Base-by-base conservation (phyloP, 2,888 invertebrate genomes). In the Dorcus parallelipipedus region DNA sequence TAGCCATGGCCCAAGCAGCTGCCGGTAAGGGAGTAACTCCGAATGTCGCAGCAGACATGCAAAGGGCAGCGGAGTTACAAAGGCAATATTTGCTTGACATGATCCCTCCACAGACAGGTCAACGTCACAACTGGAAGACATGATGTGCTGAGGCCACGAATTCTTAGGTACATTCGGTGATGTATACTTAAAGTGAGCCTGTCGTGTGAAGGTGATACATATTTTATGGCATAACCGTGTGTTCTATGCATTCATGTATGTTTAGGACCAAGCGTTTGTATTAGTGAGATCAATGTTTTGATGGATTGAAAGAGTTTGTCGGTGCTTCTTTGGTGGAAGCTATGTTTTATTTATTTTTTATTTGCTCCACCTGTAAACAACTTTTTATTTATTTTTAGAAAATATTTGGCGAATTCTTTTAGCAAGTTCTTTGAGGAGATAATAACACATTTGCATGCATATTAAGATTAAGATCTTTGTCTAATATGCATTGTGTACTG, bases 41-140 rank as follows among this genome's bases (percentile, higher is more conserved):
- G 65, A 82, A 82, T 3, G 79, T 80, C 67, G 78, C 88, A 72
- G 90, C 88, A 0, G 93, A 94, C 69, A 83, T 93, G 76, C 93
- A 93, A 77, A 85, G 93, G 67, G 91, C 93, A 60, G 91, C 91
- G 3, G 93, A 93, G 76, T 82, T 93, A 64, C 97, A 97, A 81
- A 84, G 97, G 56, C 97, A 97, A 82, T 97, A 97, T 83, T 84
- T 97, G 73, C 85, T 97, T 63, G 97, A 97, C 79, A 95, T 97
- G 95, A 94, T 97, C 73, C 94, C 95, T 56, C 85, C 82, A 60
- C 79, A 81, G 57, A 76, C 81, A 23, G 80, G 79, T 17, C 82
- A 82, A 66, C 80, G 81, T 63, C 83, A 83, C 73, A 84, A 84
- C 69, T 84, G 84, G 84, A 85, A 85, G 71, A 83, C 84, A 81